A percentile compares a stretch with the other conserved stretches of the same genome.
phyloP scores from a whole-genome alignment of 2,888 invertebrate species.

The Icerya purchasi region DNA sequence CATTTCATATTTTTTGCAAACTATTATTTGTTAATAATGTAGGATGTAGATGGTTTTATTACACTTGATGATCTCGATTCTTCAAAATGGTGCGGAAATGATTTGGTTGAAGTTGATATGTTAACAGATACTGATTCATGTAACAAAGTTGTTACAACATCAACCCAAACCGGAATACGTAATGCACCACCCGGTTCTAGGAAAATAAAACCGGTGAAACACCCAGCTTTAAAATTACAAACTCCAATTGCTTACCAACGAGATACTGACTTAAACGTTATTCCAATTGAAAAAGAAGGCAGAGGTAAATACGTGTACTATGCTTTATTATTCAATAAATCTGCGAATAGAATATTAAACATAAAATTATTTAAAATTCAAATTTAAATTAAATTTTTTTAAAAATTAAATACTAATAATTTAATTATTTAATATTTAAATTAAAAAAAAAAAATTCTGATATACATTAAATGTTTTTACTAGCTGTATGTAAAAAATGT shows the following conservation, averaged over 20 bases:
- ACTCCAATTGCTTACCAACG: slow-evolving; percentile 58
- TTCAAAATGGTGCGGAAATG: not conserved
- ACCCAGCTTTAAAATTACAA: slow-evolving; percentile 49
- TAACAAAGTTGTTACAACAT: slow-evolving; percentile 7
- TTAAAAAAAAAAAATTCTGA: too few relatives aligned
- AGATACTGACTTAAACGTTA: slow-evolving; percentile 59
- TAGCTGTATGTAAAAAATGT: slow-evolving; percentile 66
- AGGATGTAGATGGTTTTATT: slow-evolving; percentile 12
- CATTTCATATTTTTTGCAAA: too few relatives aligned
- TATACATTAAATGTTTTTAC: slow-evolving; percentile 17
- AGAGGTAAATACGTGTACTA: slow-evolving; percentile 56
- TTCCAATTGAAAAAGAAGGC: slow-evolving; percentile 71
- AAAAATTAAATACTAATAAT: too few relatives aligned
- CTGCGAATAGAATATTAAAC: too few relatives aligned
- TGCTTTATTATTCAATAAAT: too few relatives aligned
- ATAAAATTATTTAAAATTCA: too few relatives aligned
- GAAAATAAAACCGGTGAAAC: slow-evolving; percentile 50
- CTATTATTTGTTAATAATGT: not conserved
- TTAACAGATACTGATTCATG: slow-evolving; percentile 1
- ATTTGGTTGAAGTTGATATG: not conserved
- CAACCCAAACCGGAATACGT: slow-evolving; percentile 9
- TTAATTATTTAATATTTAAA: too few relatives aligned
- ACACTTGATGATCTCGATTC: slow-evolving; percentile 11
- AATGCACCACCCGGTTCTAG: slow-evolving; percentile 23
- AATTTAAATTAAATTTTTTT: too few relatives aligned